Evolutionary conservation across 2,797 vertebrate genomes (phyloP), one percentile per base, ranked within the genome.

Genomic region (Pachyuromys duprasi): DNA sequence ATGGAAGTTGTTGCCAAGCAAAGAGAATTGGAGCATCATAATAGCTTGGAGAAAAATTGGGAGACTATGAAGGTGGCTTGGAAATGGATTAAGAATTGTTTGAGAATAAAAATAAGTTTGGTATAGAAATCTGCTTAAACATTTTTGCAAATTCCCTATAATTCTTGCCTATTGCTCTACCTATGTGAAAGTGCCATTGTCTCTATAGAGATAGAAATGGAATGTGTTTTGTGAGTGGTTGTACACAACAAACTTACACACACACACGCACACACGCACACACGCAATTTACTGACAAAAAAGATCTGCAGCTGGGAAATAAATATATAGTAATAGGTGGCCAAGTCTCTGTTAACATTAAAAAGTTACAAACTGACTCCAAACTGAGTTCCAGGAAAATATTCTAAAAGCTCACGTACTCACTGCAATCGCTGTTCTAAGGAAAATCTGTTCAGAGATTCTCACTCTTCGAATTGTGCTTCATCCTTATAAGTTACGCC

Each of bases 201-300:
- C 63, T 97, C n/a, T 53, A 39, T 90, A 42, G 86, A 78, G 28
- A 49, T 36, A 42, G 42, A 4, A 96, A 97, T 96, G 4, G 89
- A 91, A 20, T 93, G 92, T 86, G 3, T 26, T 97, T 91, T 80
- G 12, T 92, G 82, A 45, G 13, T 86, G 55, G 39, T 70, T 39
- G 65, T 75, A 93, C 78, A 57, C 2, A 90, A 76, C 53, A 2
- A 92, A 33, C 82, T 97, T 96, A 49, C 9, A 49, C 97, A 8
- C 60, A 94, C 67, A 96, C 93, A 92, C 81, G 11, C 9, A 49
- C 97, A 8, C 60, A 94, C 67, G 96, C 93, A 92, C 81, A 78
- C 67, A 95, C 3, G 0, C 33, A 33, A 92, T 93, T 86, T 55
- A 69, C 24, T 18, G 4, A 67, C n/a, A 72, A 62, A 94, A 76